Evolutionary conservation across 2,888 invertebrate genomes (phyloP).

Genomic region (Nomada hirtipes): DNA sequence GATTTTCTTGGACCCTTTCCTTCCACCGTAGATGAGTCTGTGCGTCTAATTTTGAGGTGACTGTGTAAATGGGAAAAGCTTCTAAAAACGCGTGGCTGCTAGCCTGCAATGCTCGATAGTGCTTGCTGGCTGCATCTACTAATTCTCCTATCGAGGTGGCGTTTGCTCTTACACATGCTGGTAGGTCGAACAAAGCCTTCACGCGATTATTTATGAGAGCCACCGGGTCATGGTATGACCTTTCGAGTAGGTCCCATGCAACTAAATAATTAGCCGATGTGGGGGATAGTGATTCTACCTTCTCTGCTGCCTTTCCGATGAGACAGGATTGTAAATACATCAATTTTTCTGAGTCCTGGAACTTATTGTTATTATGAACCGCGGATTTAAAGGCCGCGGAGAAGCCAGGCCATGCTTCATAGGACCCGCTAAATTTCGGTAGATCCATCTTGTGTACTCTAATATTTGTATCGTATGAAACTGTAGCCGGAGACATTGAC

Average conservation of each 20-base stretch:
- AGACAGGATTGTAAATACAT: neutral
- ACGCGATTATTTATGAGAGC: neutral
- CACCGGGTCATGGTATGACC: neutral
- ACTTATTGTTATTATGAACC: neutral
- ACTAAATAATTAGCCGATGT: neutral
- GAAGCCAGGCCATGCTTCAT: slow-evolving; percentile 10
- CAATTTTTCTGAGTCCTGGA: neutral
- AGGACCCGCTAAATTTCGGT: neutral
- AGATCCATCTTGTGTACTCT: neutral
- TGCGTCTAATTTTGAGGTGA: too few relatives aligned
- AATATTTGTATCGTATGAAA: neutral
- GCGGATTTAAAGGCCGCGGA: neutral
- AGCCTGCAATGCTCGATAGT: too few relatives aligned
- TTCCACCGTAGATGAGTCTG: too few relatives aligned
- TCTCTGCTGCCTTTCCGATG: neutral
- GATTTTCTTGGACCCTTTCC: too few relatives aligned
- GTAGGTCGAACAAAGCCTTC: neutral
- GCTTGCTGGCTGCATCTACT: neutral
- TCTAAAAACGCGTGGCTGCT: too few relatives aligned
- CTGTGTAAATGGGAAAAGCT: too few relatives aligned
- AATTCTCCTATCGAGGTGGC: neutral
- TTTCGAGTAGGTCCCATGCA: neutral
- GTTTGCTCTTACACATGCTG: neutral
- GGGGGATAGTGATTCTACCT: neutral
- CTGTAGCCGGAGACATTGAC: neutral